Evolutionary conservation across 2,797 vertebrate species (phyloP).

Genomic region (Lateolabrax maculatus): DNA sequence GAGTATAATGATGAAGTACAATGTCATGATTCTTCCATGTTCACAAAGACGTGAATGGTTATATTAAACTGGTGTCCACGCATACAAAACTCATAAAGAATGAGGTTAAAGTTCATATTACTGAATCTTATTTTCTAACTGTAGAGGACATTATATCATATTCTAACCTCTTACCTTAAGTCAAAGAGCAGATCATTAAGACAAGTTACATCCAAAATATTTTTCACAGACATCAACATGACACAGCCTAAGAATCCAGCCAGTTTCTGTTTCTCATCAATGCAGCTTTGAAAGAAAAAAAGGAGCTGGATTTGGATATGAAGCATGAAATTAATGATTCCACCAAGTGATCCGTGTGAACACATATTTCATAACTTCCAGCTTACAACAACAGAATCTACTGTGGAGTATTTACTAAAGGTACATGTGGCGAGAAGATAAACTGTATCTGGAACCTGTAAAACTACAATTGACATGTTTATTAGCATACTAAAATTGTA

Average conservation of each 20-base stretch:
- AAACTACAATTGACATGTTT: constrained; percentile 76
- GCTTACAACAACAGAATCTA: constrained; percentile 63
- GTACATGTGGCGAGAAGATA: constrained; percentile 52
- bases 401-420: constrained; percentile 65
- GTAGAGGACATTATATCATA: not conserved
- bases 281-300: constrained; percentile 37
- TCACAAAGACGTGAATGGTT: constrained; percentile 41
- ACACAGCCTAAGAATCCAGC: constrained; percentile 18
- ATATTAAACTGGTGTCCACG: constrained; percentile 51
- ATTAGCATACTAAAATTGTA: constrained; percentile 74
- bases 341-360: constrained; percentile 60
- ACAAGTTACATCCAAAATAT: constrained; percentile 30
- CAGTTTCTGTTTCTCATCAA: constrained; percentile 71
- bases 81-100: not conserved
- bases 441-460: constrained; percentile 74
- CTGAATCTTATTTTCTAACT: constrained; percentile 3
- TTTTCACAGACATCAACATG: constrained; percentile 44
- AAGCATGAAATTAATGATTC: constrained; percentile 76
- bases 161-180: constrained; percentile 14
- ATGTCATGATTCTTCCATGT: constrained; percentile 1
- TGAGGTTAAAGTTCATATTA: not conserved
- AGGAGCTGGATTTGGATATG: constrained; percentile 45
- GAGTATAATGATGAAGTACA: constrained; percentile 11
- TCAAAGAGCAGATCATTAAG: constrained; percentile 39
- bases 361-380: constrained; percentile 67